Conservation (phyloP, 2,797 vertebrate genomes). For the Pseudopleuronectes americanus region DNA sequence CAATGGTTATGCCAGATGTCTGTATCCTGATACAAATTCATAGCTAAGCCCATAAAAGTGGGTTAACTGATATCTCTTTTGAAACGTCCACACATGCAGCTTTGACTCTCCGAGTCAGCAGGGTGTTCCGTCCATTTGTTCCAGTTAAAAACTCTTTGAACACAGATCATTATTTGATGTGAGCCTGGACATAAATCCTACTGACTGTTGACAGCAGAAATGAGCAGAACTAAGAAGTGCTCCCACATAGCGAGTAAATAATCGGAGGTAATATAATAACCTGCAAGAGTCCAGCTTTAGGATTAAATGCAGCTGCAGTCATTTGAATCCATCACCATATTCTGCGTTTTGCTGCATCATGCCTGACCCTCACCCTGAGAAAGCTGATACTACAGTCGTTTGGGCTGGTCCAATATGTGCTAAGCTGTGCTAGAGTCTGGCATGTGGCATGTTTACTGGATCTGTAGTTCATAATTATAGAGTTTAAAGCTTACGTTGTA, state of each 20-base stretch:
- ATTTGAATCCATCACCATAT: constrained; percentile 54
- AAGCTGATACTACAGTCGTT: constrained; percentile 43
- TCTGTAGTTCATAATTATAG: neutral
- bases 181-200: constrained; percentile 7
- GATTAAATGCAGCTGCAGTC: constrained; percentile 45
- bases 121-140: neutral
- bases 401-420: constrained; percentile 22
- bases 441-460: constrained; percentile 16
- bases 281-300: constrained; percentile 30
- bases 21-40: constrained; percentile 48
- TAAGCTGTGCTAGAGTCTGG: constrained; percentile 24
- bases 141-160: neutral
- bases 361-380: constrained; percentile 46
- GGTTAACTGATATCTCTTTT: constrained; percentile 43
- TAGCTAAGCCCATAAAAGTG: constrained; percentile 46
- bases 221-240: constrained; percentile 15
- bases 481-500: constrained; percentile 6
- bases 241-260: constrained; percentile 1
- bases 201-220: constrained; percentile 5
- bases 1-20: constrained; percentile 59
- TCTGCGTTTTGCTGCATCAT: constrained; percentile 68
- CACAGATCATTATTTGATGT: constrained; percentile 4
- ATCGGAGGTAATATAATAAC: neutral
- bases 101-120: constrained; percentile 17
- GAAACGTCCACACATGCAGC: constrained; percentile 25